Conservation (phyloP, 92 coral and sea anemone genomes). For the Paramuricea clavata region DNA sequence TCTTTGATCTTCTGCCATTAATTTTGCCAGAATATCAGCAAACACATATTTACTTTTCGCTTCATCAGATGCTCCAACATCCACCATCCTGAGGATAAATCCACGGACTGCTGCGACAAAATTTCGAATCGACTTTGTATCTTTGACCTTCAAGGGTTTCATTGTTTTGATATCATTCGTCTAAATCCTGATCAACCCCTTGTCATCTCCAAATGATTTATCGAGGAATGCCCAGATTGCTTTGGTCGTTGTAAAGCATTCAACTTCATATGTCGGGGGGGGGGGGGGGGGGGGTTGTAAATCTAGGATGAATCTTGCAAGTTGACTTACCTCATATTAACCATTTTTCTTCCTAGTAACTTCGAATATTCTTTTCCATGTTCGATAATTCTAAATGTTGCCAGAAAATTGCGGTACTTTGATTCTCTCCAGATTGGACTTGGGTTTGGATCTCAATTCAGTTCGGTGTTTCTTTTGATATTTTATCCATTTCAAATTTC, state of each 20-base stretch:
- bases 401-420: constrained; percentile 25
- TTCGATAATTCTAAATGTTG: constrained; percentile 4
- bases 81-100: constrained; percentile 28
- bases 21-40: no score
- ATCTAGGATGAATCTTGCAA: constrained; percentile 12
- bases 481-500: not conserved
- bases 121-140: constrained; percentile 36
- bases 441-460: not conserved
- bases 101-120: constrained; percentile 14
- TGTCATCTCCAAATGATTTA: constrained; percentile 23
- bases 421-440: no score
- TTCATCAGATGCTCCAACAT: no score
- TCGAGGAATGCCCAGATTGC: constrained; percentile 23
- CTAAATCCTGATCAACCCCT: constrained; percentile 8
- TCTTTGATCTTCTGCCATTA: constrained; percentile 32
- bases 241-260: constrained; percentile 18
- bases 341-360: constrained; percentile 1
- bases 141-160: no score
- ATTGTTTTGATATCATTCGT: no score
- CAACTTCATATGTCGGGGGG: not conserved
- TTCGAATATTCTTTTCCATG: constrained; percentile 18
- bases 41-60: no score
- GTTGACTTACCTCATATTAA: constrained; percentile 19
- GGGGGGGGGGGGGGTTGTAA: constrained; percentile 25
- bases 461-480: not conserved